Evolutionary conservation across 2,113 vertebrate genomes (phyloP).

Genomic region (Bucco capensis): DNA sequence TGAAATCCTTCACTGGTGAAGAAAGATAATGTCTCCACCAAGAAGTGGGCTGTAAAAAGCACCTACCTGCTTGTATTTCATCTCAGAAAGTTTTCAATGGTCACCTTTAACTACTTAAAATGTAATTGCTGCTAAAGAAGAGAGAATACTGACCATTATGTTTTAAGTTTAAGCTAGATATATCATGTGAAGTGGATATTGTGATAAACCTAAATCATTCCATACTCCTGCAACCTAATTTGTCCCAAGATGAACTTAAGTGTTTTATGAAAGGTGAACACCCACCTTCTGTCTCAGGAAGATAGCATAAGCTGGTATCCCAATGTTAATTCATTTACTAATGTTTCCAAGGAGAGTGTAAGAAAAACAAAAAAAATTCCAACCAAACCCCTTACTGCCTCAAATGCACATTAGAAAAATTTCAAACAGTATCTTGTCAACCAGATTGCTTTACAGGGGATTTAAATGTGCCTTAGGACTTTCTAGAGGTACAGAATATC

Average conservation of each 20-base stretch:
- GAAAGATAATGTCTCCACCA: not conserved
- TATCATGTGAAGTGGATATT: not conserved
- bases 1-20: not conserved
- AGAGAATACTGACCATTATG: not conserved
- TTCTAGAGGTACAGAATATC: not conserved
- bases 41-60: not conserved
- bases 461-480: not conserved
- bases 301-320: not conserved
- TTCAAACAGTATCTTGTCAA: not conserved
- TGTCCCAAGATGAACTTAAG: not conserved
- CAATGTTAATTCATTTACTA: not conserved
- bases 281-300: conserved; percentile 2
- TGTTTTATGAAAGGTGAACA: not conserved
- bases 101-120: not conserved
- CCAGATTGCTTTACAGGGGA: not conserved
- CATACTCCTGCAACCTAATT: not conserved
- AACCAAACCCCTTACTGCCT: not conserved
- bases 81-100: not conserved
- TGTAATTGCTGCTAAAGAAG: not conserved
- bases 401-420: not conserved
- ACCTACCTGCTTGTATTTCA: not conserved
- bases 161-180: not conserved
- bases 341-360: not conserved
- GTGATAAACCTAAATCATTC: not conserved
- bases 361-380: not conserved